Evolutionary conservation across 2,888 invertebrate genomes (phyloP).

Genomic region (Falcaria lacertinaria): DNA sequence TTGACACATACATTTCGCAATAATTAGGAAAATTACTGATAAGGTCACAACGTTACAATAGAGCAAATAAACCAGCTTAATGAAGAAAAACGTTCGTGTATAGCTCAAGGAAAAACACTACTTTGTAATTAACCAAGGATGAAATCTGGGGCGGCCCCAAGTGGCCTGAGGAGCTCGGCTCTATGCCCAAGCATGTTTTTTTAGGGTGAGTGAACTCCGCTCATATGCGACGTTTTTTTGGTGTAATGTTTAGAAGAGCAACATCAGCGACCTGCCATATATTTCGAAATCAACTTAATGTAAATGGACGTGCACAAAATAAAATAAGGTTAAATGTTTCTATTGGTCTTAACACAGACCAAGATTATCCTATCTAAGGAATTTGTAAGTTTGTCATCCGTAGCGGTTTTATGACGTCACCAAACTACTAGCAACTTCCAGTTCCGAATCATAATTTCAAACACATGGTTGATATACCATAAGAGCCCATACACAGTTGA

Average conservation of each 20-base stretch:
- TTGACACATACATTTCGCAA: too few species aligned
- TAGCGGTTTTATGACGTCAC: background rate
- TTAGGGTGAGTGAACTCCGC: conserved; percentile 49
- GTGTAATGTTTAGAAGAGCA: background rate
- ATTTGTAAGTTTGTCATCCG: too few species aligned
- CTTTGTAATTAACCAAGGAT: conserved; percentile 24
- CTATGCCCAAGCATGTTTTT: conserved; percentile 26
- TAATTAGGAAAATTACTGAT: background rate
- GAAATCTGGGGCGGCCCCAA: conserved; percentile 41
- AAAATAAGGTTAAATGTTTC: background rate
- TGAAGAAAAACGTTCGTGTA: background rate
- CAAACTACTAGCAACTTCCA: background rate
- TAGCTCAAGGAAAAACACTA: background rate
- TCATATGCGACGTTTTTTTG: conserved; percentile 13
- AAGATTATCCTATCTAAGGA: too few species aligned
- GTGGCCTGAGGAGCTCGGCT: conserved; percentile 25
- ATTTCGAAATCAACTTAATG: background rate
- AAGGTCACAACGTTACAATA: background rate
- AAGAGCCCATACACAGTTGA: background rate
- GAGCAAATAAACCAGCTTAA: too few species aligned
- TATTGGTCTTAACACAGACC: background rate
- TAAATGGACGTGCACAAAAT: background rate
- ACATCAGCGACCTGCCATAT: background rate
- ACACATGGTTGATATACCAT: background rate
- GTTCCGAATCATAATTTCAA: background rate